A percentile compares a stretch with the other conserved stretches of the same genome.
Conservation (phyloP, 2,797 vertebrate species). For the Macropodus opercularis region DNA sequence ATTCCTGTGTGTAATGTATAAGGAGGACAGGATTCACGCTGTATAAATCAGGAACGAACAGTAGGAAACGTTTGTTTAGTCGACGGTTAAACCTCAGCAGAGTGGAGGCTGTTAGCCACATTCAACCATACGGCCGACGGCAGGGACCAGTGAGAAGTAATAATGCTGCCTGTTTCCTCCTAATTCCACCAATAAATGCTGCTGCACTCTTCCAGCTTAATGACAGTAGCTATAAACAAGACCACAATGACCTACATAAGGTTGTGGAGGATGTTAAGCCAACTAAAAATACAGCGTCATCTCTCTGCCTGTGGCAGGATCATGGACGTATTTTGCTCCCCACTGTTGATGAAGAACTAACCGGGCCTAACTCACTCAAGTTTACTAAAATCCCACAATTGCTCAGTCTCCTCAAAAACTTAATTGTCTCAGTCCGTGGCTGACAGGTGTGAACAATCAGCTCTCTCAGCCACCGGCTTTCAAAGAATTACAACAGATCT, state of each 20-base stretch:
- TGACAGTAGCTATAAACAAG: constrained; percentile 37
- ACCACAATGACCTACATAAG: constrained; percentile 28
- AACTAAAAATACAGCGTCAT: constrained; percentile 3
- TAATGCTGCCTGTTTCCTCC: constrained; percentile 52
- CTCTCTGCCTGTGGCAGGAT: too few species aligned
- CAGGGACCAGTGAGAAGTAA: constrained; percentile 44
- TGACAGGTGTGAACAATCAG: constrained; percentile 31
- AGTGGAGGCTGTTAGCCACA: constrained; percentile 32
- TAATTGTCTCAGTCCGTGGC: constrained; percentile 1
- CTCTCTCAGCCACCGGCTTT: constrained; percentile 36
- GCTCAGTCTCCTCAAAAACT: background rate
- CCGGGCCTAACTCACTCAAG: too few species aligned
- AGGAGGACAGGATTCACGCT: constrained; percentile 10
- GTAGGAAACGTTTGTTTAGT: constrained; percentile 67
- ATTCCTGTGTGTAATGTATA: constrained; percentile 54
- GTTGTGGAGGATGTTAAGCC: constrained; percentile 1
- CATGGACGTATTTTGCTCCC: too few species aligned
- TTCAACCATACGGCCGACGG: constrained; percentile 29
- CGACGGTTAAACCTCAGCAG: constrained; percentile 55
- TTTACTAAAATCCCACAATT: constrained; percentile 2
- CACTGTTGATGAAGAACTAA: too few species aligned
- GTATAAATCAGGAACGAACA: constrained; percentile 60
- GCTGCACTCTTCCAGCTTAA: constrained; percentile 21
- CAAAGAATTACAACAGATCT: constrained; percentile 55
- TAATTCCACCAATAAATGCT: constrained; percentile 45